Evolutionary conservation across 2,797 vertebrate species (phyloP).

Genomic region (Phalanger gymnotis): DNA sequence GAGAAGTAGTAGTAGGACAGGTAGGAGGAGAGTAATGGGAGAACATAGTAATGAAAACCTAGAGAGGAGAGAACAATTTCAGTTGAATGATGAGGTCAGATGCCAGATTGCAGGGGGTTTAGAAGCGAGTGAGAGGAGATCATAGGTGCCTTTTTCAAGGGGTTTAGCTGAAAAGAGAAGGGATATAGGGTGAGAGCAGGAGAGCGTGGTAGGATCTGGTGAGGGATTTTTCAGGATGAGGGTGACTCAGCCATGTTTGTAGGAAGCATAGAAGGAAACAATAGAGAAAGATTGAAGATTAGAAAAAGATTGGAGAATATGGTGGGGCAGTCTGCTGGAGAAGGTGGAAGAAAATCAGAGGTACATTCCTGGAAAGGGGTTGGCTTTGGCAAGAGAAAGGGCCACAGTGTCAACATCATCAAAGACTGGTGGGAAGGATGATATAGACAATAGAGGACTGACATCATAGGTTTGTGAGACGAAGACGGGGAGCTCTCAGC

Average conservation of each 20-base stretch:
- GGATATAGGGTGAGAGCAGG: background rate
- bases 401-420: background rate
- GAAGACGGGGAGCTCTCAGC: background rate
- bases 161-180: background rate
- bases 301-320: background rate
- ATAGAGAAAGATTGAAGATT: background rate
- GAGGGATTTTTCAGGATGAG: background rate
- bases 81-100: background rate
- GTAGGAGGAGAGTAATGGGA: background rate
- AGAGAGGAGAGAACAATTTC: background rate
- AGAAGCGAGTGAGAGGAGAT: background rate
- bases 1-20: background rate
- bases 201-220: background rate
- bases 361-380: background rate
- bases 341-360: background rate
- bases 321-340: background rate
- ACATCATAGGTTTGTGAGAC: background rate
- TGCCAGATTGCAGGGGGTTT: background rate
- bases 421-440: background rate
- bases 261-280: background rate
- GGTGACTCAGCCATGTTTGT: background rate
- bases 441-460: background rate
- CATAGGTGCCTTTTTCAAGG: background rate
- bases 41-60: background rate
- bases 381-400: background rate